Percentiles rank a stretch among this genome's conserved stretches.
Conservation (phyloP, 64 coral and sea anemone species). For the Stylophora pistillata region DNA sequence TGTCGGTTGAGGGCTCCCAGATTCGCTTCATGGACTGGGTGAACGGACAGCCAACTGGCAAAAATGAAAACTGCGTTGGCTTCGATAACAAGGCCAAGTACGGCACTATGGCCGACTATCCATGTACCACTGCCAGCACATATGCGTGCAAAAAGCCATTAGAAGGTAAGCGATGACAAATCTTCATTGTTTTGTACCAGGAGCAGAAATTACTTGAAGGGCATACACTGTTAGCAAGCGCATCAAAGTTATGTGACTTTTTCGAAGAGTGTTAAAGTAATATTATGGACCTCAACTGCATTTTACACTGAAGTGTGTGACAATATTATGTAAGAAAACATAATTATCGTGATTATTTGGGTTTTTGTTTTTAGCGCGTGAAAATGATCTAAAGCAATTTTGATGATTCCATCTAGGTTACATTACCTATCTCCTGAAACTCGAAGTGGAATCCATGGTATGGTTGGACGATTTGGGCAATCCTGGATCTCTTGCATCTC, state of each 20-base stretch:
- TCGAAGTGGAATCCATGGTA: conserved; percentile 44
- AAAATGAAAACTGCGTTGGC: conserved; percentile 74
- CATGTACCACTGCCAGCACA: conserved; percentile 60
- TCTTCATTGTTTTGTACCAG: too few species aligned
- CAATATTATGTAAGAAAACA: too few species aligned
- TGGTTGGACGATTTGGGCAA: conserved; percentile 49
- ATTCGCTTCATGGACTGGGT: conserved; percentile 79
- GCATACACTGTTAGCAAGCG: too few species aligned
- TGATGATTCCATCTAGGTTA: conserved; percentile 29
- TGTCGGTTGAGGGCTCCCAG: conserved; percentile 51
- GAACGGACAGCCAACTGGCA: conserved; percentile 74
- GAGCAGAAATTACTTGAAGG: too few species aligned
- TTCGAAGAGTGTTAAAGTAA: not conserved
- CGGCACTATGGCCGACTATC: conserved; percentile 74
- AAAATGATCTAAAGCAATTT: not conserved
- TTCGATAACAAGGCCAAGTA: conserved; percentile 55
- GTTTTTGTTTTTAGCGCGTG: too few species aligned
- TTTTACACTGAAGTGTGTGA: too few species aligned
- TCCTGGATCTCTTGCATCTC: conserved; percentile 33
- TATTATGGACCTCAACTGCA: not conserved
- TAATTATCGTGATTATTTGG: too few species aligned
- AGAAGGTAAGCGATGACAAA: conserved; percentile 47
- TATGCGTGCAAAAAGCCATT: conserved; percentile 89
- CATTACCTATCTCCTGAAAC: conserved; percentile 60
- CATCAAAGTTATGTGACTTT: not conserved